These are phyloP conservation scores for human DNA, from an alignment of 2,113 vertebrate species.

Conservation along the genomic window DNA sequence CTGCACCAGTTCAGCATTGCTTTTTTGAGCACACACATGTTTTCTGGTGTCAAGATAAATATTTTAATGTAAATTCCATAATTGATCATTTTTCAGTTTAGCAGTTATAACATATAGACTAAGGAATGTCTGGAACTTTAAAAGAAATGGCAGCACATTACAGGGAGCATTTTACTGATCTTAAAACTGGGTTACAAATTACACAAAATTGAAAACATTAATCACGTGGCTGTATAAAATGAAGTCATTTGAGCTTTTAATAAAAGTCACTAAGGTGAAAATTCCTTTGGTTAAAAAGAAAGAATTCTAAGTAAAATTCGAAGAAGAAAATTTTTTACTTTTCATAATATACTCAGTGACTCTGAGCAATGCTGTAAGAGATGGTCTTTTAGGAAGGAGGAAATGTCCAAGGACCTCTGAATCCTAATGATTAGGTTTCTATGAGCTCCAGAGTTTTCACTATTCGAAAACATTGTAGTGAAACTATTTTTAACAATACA, in stretches of 20 bases:
- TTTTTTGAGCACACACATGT: neutral
- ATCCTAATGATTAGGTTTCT: neutral
- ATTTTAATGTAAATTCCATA: neutral
- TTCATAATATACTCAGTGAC: neutral
- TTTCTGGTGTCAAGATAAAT: neutral
- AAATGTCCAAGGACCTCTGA: slow-evolving; percentile 47
- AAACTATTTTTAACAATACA: neutral
- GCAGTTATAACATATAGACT: neutral
- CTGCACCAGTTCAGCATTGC: neutral
- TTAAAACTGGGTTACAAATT: neutral
- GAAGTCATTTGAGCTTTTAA: neutral
- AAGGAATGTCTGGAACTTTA: slow-evolving; percentile 13
- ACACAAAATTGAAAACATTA: neutral
- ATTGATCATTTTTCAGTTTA: slow-evolving; percentile 11
- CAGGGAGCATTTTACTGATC: neutral
- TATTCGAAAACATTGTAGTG: neutral
- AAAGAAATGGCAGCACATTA: slow-evolving; percentile 19
- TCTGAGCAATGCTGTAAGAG: slow-evolving; percentile 22
- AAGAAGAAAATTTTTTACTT: neutral
- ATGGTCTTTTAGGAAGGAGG: neutral
- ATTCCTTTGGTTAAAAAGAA: neutral
- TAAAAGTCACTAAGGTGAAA: neutral
- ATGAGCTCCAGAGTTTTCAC: neutral
- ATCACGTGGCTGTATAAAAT: neutral
- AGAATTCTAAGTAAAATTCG: neutral